Evolutionary conservation across 2,113 vertebrate genomes (phyloP).

Genomic region (Malurus melanocephalus): DNA sequence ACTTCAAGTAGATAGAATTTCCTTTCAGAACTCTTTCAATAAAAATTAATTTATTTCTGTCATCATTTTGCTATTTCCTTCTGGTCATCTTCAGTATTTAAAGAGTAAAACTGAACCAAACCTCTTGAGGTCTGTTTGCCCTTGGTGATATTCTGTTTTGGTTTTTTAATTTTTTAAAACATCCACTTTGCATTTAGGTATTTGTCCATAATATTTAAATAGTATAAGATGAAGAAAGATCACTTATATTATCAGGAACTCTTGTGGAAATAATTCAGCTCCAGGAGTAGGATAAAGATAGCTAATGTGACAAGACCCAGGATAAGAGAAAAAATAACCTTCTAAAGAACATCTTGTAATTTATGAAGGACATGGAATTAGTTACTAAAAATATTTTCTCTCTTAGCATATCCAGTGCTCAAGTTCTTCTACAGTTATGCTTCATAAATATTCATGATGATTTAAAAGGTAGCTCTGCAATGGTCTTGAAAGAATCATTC

Average conservation of each 20-base stretch:
- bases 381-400: background rate
- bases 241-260: background rate
- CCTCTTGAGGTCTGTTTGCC: background rate
- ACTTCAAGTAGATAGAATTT: background rate
- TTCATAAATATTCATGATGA: background rate
- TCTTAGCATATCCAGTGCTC: background rate
- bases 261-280: background rate
- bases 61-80: background rate
- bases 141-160: background rate
- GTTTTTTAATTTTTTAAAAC: background rate
- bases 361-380: background rate
- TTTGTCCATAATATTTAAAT: background rate
- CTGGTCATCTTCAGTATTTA: background rate
- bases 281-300: background rate
- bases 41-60: background rate
- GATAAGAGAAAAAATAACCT: background rate
- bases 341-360: background rate
- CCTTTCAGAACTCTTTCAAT: background rate
- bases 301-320: background rate
- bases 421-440: background rate
- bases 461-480: background rate
- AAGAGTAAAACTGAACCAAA: background rate
- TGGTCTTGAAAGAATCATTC: background rate
- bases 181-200: background rate
- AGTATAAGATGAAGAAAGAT: background rate